Evolutionary conservation across 2,113 vertebrate genomes (phyloP).

Genomic region (Ciconia maguari): DNA sequence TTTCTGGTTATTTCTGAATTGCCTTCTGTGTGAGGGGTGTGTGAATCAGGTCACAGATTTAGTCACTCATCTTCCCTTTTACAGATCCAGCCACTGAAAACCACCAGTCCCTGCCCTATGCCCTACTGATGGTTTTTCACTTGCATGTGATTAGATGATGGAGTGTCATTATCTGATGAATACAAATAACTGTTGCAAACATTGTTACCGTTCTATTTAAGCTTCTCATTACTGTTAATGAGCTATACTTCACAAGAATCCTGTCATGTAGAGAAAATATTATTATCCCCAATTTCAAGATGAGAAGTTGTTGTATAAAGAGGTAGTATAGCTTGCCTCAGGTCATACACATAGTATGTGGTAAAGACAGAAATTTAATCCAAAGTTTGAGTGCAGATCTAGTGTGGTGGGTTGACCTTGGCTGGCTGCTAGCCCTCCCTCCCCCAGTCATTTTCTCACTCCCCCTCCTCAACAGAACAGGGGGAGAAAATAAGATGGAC

Average conservation of each 20-base stretch:
- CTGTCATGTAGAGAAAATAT: background rate
- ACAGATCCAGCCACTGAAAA: background rate
- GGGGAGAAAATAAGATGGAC: background rate
- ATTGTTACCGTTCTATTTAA: background rate
- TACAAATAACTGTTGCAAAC: background rate
- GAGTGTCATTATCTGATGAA: background rate
- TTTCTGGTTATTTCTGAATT: background rate
- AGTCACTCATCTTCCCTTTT: background rate
- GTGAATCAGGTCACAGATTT: background rate
- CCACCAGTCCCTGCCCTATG: background rate
- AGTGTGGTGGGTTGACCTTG: background rate
- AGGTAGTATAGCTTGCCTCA: background rate
- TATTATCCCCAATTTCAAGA: background rate
- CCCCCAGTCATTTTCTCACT: background rate
- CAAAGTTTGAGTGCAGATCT: background rate
- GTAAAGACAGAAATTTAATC: background rate
- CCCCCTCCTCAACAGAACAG: background rate
- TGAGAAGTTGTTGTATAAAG: background rate
- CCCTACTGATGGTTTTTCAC: background rate
- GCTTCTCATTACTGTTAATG: background rate
- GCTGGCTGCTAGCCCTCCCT: background rate
- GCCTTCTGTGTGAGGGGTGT: background rate
- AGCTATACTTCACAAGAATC: background rate
- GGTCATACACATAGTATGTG: background rate
- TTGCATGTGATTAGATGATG: background rate